phyloP scores from a whole-genome alignment of 2,113 vertebrate species.

The Takifugu bimaculatus region DNA sequence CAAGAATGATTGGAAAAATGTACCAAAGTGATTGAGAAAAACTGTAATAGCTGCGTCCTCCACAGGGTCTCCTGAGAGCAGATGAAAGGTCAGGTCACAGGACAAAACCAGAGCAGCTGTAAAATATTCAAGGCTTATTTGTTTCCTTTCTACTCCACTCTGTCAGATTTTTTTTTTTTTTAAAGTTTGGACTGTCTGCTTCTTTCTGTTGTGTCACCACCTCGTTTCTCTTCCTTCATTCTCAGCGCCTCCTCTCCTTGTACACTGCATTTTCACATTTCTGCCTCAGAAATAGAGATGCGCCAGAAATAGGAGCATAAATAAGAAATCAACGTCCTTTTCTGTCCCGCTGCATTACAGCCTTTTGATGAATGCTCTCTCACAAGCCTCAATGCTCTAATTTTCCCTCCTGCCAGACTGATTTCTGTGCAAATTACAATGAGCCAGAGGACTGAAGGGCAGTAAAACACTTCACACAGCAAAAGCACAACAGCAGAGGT shows the following conservation, averaged over 20 bases:
- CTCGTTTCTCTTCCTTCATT: slow-evolving; percentile 56
- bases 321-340: slow-evolving; percentile 79
- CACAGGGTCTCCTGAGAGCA: neutral
- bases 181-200: slow-evolving; percentile 30
- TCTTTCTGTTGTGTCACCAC: slow-evolving; percentile 59
- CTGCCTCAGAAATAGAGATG: slow-evolving; percentile 54
- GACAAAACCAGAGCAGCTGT: slow-evolving; percentile 17
- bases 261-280: slow-evolving; percentile 2
- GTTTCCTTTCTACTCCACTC: slow-evolving; percentile 34
- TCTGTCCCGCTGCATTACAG: slow-evolving; percentile 73
- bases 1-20: too few species aligned
- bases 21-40: too few species aligned
- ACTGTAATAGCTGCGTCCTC: neutral
- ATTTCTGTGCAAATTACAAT: slow-evolving; percentile 68
- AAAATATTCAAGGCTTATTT: slow-evolving; percentile 18
- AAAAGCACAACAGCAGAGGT: too few species aligned
- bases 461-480: too few species aligned
- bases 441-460: slow-evolving; percentile 1
- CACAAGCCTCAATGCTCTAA: slow-evolving; percentile 75
- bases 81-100: neutral
- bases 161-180: slow-evolving; percentile 31
- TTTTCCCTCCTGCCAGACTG: slow-evolving; percentile 74
- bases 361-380: slow-evolving; percentile 76
- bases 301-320: slow-evolving; percentile 78
- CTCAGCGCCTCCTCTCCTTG: slow-evolving; percentile 8